Percentiles rank a stretch among this genome's conserved stretches.
Conservation (phyloP, 2,113 vertebrate genomes). For the Donacobius atricapilla region DNA sequence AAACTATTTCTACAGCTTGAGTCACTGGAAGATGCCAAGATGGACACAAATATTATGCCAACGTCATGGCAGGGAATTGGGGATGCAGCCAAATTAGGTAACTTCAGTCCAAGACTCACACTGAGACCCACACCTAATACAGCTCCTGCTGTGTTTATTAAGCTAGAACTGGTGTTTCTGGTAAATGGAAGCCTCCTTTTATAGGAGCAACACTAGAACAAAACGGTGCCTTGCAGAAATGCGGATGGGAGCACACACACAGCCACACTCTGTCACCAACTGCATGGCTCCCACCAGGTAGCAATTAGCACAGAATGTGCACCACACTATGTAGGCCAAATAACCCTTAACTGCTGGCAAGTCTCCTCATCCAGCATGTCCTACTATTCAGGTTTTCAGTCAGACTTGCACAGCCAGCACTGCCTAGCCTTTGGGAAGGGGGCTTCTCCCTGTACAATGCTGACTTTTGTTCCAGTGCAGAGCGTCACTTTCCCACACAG, state of each 20-base stretch:
- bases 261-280: rapidly evolving
- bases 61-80: not conserved
- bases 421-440: not conserved
- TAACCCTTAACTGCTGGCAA: not conserved
- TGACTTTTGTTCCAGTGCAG: not conserved
- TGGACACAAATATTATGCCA: not conserved
- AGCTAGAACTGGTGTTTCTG: not conserved
- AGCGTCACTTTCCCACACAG: not conserved
- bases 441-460: not conserved
- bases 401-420: not conserved
- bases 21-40: not conserved
- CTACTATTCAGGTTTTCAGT: not conserved
- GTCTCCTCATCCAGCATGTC: not conserved
- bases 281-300: not conserved
- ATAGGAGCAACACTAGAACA: not conserved
- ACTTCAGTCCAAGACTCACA: not conserved
- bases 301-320: not conserved
- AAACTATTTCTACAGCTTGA: not conserved
- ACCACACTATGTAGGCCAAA: not conserved
- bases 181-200: not conserved
- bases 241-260: not conserved
- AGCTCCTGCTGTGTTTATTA: not conserved
- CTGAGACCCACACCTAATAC: not conserved
- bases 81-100: not conserved
- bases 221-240: not conserved